Evolutionary conservation across 30 jellyfish, hydroid and myxozoan species (phyloP).

Genomic region (Cassiopea andromeda): DNA sequence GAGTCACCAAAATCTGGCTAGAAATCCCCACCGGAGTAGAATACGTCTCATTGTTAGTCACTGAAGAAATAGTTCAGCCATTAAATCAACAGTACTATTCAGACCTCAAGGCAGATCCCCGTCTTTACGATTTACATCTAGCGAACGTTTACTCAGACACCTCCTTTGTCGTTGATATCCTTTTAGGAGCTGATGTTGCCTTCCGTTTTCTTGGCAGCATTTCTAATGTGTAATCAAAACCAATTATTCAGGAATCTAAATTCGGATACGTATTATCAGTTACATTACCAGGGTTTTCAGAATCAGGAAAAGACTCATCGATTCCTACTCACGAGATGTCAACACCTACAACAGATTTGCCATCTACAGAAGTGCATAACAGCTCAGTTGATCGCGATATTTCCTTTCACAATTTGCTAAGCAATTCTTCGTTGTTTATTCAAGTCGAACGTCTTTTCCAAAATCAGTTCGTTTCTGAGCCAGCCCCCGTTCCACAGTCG

Average conservation of each 20-base stretch:
- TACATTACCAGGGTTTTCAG: slow-evolving; percentile 6
- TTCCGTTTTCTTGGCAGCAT: slow-evolving; percentile 48
- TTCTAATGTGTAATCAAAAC: not conserved
- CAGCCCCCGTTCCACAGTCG: not conserved
- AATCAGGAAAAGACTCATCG: not conserved
- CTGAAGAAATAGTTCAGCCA: not conserved
- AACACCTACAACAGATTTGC: slow-evolving; percentile 2
- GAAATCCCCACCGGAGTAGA: not conserved
- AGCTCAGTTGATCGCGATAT: not conserved
- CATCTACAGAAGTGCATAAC: not conserved
- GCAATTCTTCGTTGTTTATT: slow-evolving; percentile 38
- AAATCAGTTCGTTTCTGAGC: slow-evolving; percentile 28
- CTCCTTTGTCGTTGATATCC: not conserved
- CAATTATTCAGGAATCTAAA: slow-evolving; percentile 33
- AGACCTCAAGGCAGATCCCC: not conserved
- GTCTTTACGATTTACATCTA: slow-evolving; percentile 13
- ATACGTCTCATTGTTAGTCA: not conserved
- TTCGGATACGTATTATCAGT: slow-evolving; percentile 50
- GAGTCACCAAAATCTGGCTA: not conserved
- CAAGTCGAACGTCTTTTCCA: slow-evolving; percentile 39
- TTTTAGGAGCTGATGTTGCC: slow-evolving; percentile 51
- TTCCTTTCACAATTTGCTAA: slow-evolving; percentile 21
- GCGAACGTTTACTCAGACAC: not conserved
- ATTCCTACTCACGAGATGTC: slow-evolving; percentile 8
- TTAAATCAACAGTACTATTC: not conserved